Evolutionary conservation across 2,888 invertebrate genomes (phyloP), one percentile per base, ranked within the genome.

Genomic region (Balanococcus diminutus): DNA sequence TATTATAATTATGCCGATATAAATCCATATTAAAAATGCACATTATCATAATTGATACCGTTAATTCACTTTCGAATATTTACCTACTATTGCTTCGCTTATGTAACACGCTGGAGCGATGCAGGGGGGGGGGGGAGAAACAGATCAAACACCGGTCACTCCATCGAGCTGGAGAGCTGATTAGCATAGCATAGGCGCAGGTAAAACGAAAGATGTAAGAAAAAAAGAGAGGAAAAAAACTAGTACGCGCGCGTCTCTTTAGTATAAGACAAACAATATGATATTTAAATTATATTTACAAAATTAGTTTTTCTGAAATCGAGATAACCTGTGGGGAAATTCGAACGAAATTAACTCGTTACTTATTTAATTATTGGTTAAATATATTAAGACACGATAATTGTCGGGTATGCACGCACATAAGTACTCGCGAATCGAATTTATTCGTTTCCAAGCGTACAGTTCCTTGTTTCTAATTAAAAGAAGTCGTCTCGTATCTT

Each of bases 311-410:
- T 75, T 75, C 75, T 75, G 22, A 75, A 75, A 75, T 75, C 75
- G 75, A 75, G 75, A 75, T 75, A 32, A 75, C 75, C 75, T n/a
- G 31, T 75, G 36, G 75, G 75, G 72, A 22, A 32, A 61, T 39
- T 61, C 25, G 36, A 79, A 84, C 31, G 32, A 84, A 84, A 84
- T 84, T 84, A 84, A 84, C 84, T 84, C 46, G 84, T 84, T 84
- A 84, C 36, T 42, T 46, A 46, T 84, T 75, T 84, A 84, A 84
- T 84, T 84, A 72, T 42, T 42, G 39, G 84, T 67, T 84, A 46
- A 84, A 84, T 84, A 75, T 72, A 84, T 51, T 84, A 84, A 84
- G 84, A 84, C 84, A 84, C 75, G 84, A 84, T 84, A 84, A 84
- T 84, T 84, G 84, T 22, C 31, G 84, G 84, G 32, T 84, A 82